Base-by-base conservation (phyloP, 2,888 invertebrate species). In the Ochropleura leucogaster region DNA sequence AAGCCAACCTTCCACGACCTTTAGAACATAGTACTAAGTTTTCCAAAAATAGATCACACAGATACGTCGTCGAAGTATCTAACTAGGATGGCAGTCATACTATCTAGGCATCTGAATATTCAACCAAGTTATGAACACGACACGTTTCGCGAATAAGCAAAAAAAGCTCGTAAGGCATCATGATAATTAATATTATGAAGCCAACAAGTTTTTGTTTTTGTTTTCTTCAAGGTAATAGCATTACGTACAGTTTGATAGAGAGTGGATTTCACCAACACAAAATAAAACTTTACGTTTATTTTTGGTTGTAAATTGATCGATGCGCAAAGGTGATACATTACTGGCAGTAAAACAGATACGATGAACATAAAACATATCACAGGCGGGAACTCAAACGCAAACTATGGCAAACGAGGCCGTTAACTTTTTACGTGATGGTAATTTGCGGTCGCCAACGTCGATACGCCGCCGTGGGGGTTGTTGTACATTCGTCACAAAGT, bases 391-490 rank as follows among this genome's bases (percentile, higher is more conserved):
- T 72, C 40, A 60, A 59, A 68, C 67, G 53, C 78, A 81, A 75
- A 75, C 71, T 77, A 71, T 68, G 42, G 68, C 77, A 70, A 81
- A 85, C 68, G 75, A 78, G 74, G 73, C 49, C 74, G 75, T 85
- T 80, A 86, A 83, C 73, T 83, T 86, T 85, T 78, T 83, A 84
- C 79, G 74, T 74, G 70, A 77, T 71, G 49, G 71, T 70, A 76
- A 55, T 82, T 72, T 72, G 84, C 62, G 75, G 73, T 65, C 51
- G 70, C 63, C 47, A 55, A 64, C 68, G 53, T 73, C 55, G 44
- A 63, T 53, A 68, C 62, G 64, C 55, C n/a, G n/a, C n/a, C n/a
- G n/a, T n/a, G n/a, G n/a, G n/a, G n/a, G n/a, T n/a, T n/a, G n/a
- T n/a, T n/a, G n/a, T n/a, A n/a, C n/a, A n/a, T n/a, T n/a, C n/a